Base-by-base conservation (phyloP, 1,140 invertebrate species). In the Heliconius himera region DNA sequence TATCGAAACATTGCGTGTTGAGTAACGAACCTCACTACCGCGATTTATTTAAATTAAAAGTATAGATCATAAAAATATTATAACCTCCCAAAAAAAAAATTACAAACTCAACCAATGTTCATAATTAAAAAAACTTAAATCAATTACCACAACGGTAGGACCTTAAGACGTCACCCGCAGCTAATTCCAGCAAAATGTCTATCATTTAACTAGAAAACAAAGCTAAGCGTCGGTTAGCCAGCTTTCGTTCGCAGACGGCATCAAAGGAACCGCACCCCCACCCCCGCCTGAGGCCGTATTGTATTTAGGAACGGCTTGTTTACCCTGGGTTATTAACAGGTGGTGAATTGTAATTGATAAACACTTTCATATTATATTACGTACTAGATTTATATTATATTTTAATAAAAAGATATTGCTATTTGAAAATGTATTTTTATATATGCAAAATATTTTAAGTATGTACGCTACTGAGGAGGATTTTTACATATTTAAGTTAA, bases 181-280 rank as follows among this genome's bases (percentile, higher is more conserved):
- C 84, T 85, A 86, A 88, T 89, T 87, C 82, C 86, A 83, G 79
- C 49, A 78, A 88, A 90, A 87, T 83, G 87, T 92, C 88, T 89
- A 81, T 78, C 80, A 90, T 90, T 90, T 90, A 90, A 90, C 85
- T 87, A 85, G 88, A 89, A 92, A 92, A 92, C 89, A 92, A 92
- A 92, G 89, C 90, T 90, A 89, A 89, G 83, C 89, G 88, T 89
- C 82, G 87, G 89, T 90, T 90, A 88, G 84, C 89, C 87, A 88
- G 90, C 90, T 90, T 91, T 92, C 91, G 87, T 86, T 85, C 81
- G 87, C 90, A 91, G 90, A 88, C 89, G 87, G 85, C 89, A 91
- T 90, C 90, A 91, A 92, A 91, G 91, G 84, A 83, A 88, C 86
- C 88, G 84, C 89, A 89, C 87, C 85, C 87, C 85, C 86, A 77